Evolutionary conservation across 2,113 vertebrate genomes (phyloP).

Genomic region (Crotalus viridis): DNA sequence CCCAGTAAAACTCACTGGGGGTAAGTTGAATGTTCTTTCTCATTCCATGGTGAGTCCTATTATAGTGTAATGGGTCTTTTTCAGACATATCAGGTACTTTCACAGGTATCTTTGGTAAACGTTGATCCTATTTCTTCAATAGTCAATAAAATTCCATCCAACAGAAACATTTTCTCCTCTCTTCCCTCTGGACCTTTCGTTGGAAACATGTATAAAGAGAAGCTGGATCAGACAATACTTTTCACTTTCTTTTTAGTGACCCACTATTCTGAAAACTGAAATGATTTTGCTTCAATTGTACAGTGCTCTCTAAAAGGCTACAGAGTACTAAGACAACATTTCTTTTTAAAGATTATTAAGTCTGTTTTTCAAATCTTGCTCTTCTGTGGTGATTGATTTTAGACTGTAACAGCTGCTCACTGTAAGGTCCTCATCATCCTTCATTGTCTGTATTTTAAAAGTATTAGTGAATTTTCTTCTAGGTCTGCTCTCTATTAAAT

Average conservation of each 20-base stretch:
- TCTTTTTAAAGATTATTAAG: neutral
- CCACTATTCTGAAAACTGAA: neutral
- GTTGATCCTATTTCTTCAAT: neutral
- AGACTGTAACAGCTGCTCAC: neutral
- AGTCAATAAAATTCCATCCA: neutral
- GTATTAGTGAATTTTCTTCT: conserved; percentile 10
- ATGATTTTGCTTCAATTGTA: neutral
- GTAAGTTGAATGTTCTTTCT: conserved; percentile 2
- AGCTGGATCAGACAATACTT: neutral
- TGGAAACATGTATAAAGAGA: neutral
- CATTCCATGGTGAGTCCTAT: neutral
- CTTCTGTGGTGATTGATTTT: neutral
- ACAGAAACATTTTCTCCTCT: neutral
- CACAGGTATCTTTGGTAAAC: neutral
- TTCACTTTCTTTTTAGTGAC: neutral
- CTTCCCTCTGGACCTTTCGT: neutral
- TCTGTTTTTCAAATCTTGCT: conserved; percentile 4
- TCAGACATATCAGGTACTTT: conserved; percentile 20
- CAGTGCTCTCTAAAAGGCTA: neutral
- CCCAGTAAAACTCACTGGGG: neutral
- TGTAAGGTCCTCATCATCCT: conserved; percentile 8
- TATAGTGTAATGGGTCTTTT: neutral
- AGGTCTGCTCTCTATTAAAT: neutral
- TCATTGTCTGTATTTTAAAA: conserved; percentile 11
- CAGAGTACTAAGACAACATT: neutral